These are phyloP conservation scores for Aptenodytes patagonicus DNA, from an alignment of 2,113 vertebrate species.

Conservation along the genomic window DNA sequence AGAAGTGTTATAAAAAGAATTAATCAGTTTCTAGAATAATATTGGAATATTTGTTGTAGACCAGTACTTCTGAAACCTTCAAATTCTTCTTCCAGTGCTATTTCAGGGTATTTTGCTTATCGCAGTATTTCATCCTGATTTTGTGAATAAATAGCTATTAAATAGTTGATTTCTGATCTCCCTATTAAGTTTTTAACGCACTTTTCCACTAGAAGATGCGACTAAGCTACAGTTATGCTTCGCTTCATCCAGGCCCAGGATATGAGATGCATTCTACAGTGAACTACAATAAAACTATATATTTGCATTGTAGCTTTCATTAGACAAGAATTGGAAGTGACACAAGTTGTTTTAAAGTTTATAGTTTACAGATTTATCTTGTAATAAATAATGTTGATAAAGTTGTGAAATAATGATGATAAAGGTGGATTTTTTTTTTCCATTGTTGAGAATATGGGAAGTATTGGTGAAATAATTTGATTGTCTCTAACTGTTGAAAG, in stretches of 20 bases:
- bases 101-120: neutral
- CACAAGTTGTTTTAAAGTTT: neutral
- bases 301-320: neutral
- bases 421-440: neutral
- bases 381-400: neutral
- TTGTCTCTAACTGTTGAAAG: neutral
- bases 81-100: neutral
- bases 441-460: neutral
- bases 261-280: neutral
- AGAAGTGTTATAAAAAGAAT: neutral
- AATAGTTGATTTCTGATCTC: neutral
- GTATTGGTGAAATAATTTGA: neutral
- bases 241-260: neutral
- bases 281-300: neutral
- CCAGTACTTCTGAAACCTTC: neutral
- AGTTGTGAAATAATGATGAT: neutral
- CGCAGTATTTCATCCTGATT: neutral
- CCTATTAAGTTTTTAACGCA: neutral
- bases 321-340: neutral
- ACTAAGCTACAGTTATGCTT: neutral
- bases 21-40: neutral
- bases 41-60: neutral
- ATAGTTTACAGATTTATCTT: neutral
- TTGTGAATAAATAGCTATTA: neutral
- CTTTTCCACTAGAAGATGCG: neutral